Conservation (phyloP, 2,888 invertebrate species). For the Lepidocyrtinus sp. region DNA sequence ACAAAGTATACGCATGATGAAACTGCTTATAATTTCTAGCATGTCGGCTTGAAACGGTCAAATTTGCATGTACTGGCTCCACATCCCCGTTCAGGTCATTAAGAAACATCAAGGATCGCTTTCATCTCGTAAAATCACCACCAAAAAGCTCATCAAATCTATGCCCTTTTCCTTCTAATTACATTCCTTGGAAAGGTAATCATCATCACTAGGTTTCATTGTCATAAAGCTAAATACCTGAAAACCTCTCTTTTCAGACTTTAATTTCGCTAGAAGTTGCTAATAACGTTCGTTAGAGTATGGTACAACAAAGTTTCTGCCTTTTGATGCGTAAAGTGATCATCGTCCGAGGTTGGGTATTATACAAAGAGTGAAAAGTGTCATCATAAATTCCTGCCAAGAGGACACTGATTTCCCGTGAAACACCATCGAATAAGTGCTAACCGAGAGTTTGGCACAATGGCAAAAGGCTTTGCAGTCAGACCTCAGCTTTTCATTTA, state of each 20-base stretch:
- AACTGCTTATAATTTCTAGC: no score
- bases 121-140: neutral
- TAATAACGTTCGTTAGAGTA: slow-evolving; percentile 29
- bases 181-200: neutral
- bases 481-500: slow-evolving; percentile 2
- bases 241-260: slow-evolving; percentile 19
- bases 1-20: no score
- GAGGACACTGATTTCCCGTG: slow-evolving; percentile 19
- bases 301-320: slow-evolving; percentile 30
- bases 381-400: slow-evolving; percentile 29
- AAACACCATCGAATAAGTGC: neutral
- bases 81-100: no score
- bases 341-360: slow-evolving; percentile 20
- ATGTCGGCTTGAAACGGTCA: no score
- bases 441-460: slow-evolving; percentile 7
- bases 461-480: slow-evolving; percentile 1
- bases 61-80: no score
- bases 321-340: slow-evolving; percentile 29
- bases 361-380: slow-evolving; percentile 20
- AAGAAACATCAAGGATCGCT: neutral
- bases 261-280: slow-evolving; percentile 16
- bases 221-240: slow-evolving; percentile 15
- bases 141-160: slow-evolving; percentile 23
- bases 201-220: slow-evolving; percentile 3
- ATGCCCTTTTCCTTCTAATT: slow-evolving; percentile 17